Evolutionary conservation across 92 coral and sea anemone species (phyloP).

Genomic region (Paragorgia papillata): DNA sequence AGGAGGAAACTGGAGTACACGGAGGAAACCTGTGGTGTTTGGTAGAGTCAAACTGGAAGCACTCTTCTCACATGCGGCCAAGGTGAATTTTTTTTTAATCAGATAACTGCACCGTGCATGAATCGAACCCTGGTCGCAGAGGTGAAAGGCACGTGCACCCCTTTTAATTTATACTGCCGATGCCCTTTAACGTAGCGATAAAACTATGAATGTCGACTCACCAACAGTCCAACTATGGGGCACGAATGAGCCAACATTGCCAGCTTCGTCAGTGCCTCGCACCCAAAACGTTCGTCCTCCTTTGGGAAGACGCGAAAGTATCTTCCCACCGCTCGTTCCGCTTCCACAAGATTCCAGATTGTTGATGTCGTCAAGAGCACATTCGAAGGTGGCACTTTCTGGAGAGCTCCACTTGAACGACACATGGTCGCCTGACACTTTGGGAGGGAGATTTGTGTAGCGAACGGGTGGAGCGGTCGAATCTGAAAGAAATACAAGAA

Average conservation of each 20-base stretch:
- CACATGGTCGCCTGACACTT: background rate
- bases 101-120: no score
- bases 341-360: constrained; percentile 1
- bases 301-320: constrained; percentile 2
- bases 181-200: no score
- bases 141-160: no score
- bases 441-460: constrained; percentile 20
- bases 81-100: no score
- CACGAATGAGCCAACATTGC: constrained; percentile 37
- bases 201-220: no score
- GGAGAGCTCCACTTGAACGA: constrained; percentile 15
- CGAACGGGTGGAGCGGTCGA: constrained; percentile 5
- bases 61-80: no score
- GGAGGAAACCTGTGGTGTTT: no score
- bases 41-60: no score
- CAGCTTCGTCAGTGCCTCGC: constrained; percentile 35
- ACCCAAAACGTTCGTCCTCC: constrained; percentile 34
- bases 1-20: no score
- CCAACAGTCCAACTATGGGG: constrained; percentile 22
- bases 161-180: no score
- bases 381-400: constrained; percentile 26
- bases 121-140: no score
- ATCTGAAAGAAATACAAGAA: constrained; percentile 2
- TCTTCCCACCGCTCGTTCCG: background rate
- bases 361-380: constrained; percentile 9